phyloP scores from a whole-genome alignment of 2,113 vertebrate species.

The Corapipo altera region DNA sequence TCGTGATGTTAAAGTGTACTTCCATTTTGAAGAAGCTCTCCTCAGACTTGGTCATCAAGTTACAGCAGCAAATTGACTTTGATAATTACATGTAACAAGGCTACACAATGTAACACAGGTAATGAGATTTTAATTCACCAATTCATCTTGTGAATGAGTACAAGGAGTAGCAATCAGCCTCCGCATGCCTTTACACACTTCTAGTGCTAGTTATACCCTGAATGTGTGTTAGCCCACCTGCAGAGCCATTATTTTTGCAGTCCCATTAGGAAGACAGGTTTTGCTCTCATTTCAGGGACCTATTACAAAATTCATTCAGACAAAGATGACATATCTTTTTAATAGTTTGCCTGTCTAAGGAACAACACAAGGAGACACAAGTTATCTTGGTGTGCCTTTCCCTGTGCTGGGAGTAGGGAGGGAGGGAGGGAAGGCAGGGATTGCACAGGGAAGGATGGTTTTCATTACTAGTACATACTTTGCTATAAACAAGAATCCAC shows the following conservation, averaged over 20 bases:
- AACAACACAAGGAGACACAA: not conserved
- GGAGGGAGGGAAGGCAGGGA: not conserved
- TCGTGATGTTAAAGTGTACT: not conserved
- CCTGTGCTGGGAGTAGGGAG: not conserved
- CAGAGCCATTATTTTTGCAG: not conserved
- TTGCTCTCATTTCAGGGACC: not conserved
- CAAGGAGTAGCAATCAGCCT: not conserved
- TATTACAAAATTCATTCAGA: not conserved
- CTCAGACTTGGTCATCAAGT: not conserved
- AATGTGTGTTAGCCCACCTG: not conserved
- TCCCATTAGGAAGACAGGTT: not conserved
- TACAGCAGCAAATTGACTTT: constrained; percentile 39
- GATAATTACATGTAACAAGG: constrained; percentile 50
- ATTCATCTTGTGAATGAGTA: constrained; percentile 30
- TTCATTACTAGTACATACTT: not conserved
- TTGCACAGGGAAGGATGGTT: not conserved
- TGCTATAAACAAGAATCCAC: not conserved
- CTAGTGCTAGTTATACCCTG: not conserved
- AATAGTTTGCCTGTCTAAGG: not conserved
- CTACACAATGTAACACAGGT: not conserved
- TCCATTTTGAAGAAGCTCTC: not conserved
- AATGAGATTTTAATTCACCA: constrained; percentile 65
- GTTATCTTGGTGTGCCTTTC: not conserved
- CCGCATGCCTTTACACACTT: not conserved
- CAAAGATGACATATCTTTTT: not conserved